Evolutionary conservation across 2,888 invertebrate genomes (phyloP).

Genomic region (Rhingia rostrata): DNA sequence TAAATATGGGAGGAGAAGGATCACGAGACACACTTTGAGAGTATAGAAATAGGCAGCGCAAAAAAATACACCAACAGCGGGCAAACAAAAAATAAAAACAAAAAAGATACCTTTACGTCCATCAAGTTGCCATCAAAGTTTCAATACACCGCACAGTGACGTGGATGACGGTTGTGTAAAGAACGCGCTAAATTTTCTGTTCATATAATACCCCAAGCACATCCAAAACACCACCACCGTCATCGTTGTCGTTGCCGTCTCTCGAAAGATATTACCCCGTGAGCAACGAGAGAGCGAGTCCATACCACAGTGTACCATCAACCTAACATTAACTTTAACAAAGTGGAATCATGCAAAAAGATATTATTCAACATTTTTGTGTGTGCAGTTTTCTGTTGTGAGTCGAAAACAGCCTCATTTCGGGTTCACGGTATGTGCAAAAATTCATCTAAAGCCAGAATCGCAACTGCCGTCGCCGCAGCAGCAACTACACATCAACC

Average conservation of each 20-base stretch:
- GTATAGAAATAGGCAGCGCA: conserved; percentile 1
- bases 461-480: conserved; percentile 72
- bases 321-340: conserved; percentile 59
- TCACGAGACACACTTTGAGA: conserved; percentile 67
- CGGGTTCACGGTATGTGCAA: conserved; percentile 66
- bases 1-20: conserved; percentile 74
- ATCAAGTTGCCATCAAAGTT: conserved; percentile 72
- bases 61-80: too few relatives aligned
- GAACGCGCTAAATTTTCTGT: conserved; percentile 51
- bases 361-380: conserved; percentile 16
- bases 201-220: conserved; percentile 30
- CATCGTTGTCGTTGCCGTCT: conserved; percentile 27
- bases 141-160: conserved; percentile 71
- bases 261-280: conserved; percentile 19
- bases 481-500: conserved; percentile 76
- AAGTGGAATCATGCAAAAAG: conserved; percentile 71
- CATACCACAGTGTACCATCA: conserved; percentile 1
- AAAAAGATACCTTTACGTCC: conserved; percentile 70
- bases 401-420: conserved; percentile 57
- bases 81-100: conserved; percentile 28
- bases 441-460: conserved; percentile 67
- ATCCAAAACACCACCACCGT: conserved; percentile 12
- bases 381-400: conserved; percentile 7
- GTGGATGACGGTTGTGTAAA: conserved; percentile 68
- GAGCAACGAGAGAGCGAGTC: conserved; percentile 28